phyloP scores from a whole-genome alignment of 2,113 vertebrate species.

The Rhipidura dahli region DNA sequence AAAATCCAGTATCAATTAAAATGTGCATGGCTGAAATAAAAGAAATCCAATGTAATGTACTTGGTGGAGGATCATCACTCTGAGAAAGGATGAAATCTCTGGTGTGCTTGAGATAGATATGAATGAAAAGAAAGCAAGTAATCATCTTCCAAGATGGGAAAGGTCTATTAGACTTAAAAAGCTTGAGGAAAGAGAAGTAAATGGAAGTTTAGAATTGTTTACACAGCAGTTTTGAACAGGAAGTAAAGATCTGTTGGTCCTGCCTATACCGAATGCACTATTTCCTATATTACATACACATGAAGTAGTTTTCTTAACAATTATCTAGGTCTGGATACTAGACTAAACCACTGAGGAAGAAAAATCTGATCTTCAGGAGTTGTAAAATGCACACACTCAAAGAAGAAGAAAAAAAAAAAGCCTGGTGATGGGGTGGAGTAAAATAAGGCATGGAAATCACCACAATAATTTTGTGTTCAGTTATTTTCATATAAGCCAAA shows the following conservation, averaged over 20 bases:
- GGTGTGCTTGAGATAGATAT: background rate
- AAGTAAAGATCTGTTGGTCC: background rate
- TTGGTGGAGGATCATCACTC: background rate
- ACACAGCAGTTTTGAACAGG: background rate
- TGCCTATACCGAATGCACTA: background rate
- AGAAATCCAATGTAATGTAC: background rate
- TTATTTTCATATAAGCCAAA: background rate
- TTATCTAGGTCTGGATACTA: background rate
- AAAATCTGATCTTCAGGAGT: background rate
- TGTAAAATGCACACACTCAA: background rate
- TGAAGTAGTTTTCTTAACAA: background rate
- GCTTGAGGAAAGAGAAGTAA: background rate
- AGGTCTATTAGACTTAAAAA: background rate
- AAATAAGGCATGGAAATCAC: background rate
- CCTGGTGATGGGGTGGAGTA: background rate
- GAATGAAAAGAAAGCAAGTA: background rate
- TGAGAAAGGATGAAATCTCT: background rate
- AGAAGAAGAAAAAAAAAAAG: background rate
- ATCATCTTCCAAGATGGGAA: background rate
- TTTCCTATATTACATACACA: background rate
- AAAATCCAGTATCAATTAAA: background rate
- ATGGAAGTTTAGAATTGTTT: background rate
- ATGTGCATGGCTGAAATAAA: background rate
- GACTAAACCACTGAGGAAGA: background rate
- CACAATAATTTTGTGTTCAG: background rate